A percentile compares a stretch with the other conserved stretches of the same genome.
Conservation (phyloP, 2,888 invertebrate species). For the Metopia argyrocephala region DNA sequence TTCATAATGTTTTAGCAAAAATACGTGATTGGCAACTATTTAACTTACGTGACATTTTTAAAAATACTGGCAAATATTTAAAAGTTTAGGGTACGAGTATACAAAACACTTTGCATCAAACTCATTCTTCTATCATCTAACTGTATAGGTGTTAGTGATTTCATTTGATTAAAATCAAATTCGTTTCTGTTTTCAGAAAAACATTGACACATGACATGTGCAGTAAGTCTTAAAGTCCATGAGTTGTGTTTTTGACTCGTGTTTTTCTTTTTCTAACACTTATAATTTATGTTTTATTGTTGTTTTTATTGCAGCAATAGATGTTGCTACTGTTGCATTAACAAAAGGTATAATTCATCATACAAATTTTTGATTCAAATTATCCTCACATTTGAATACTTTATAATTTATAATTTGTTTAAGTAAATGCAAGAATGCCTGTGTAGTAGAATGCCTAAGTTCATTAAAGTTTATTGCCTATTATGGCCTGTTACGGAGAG, state of each 20-base stretch:
- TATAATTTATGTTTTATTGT: slow-evolving; percentile 23
- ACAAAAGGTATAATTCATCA: too few species aligned
- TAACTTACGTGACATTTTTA: too few species aligned
- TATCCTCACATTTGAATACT: slow-evolving; percentile 14
- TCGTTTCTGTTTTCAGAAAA: slow-evolving; percentile 13
- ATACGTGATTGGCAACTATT: too few species aligned
- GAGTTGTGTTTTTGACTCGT: neutral
- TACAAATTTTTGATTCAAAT: slow-evolving; percentile 2
- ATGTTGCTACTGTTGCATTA: too few species aligned
- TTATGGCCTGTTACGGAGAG: neutral
- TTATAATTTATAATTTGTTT: slow-evolving; percentile 28
- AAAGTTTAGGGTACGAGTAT: too few species aligned
- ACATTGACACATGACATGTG: slow-evolving; percentile 38
- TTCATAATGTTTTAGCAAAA: too few species aligned
- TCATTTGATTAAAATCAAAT: slow-evolving; percentile 7
- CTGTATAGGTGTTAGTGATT: slow-evolving; percentile 20
- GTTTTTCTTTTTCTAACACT: neutral
- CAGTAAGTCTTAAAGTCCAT: slow-evolving; percentile 27
- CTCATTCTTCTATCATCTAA: neutral
- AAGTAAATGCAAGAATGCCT: neutral
- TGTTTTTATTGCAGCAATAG: neutral
- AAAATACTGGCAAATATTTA: too few species aligned
- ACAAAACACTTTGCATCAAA: too few species aligned
- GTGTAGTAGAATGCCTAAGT: neutral
- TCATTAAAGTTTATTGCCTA: neutral